Base-by-base conservation (phyloP, 2,888 invertebrate species). In the Mylabris sibirica region DNA sequence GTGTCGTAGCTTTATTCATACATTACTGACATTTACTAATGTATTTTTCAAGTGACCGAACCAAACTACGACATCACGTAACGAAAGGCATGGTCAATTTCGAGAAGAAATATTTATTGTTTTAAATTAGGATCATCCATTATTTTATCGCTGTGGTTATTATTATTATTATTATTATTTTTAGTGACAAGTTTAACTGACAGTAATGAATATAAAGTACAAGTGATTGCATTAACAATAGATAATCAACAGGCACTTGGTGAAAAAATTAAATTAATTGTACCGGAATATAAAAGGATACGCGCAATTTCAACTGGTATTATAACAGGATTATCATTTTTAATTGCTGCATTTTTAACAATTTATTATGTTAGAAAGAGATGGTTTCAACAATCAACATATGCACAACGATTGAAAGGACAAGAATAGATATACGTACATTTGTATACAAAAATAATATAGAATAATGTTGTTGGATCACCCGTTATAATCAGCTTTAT, bases 121-220 rank as follows among this genome's bases (percentile, higher is more conserved):
- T n/a, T n/a, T n/a, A 5, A n/a, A 64, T 12, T 49, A 3, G 12
- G 20, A 59, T 59, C 12, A 14, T 4, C 24, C 12, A 34, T 57
- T 34, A 63, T 41, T 24, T 38, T 24, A 62, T 30, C 12, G n/a
- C 12, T 4, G 20, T 30, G 12, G 1, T 59, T 3, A 22, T 64
- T 20, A 64, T 53, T 9, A 20, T 53, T 57, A 4, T 59, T 60
- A 34, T 14, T 68, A n/a, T 41, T 71, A 70, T 64, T 84, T 84
- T 63, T 87, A 90, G 92, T 95, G 75, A 88, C 89, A 76, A 88
- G 88, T 73, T 86, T 94, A 74, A 89, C 90, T 76, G 94, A 94
- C 79, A 94, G 94, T 74, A 89, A 87, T 76, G 88, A 87, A 64
- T 95, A 95, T 83, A 88, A 89, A 78, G 91, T 95, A 79, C 91